Base-by-base conservation (phyloP, 2,888 invertebrate genomes). In the Caenorhabditis sp. region DNA sequence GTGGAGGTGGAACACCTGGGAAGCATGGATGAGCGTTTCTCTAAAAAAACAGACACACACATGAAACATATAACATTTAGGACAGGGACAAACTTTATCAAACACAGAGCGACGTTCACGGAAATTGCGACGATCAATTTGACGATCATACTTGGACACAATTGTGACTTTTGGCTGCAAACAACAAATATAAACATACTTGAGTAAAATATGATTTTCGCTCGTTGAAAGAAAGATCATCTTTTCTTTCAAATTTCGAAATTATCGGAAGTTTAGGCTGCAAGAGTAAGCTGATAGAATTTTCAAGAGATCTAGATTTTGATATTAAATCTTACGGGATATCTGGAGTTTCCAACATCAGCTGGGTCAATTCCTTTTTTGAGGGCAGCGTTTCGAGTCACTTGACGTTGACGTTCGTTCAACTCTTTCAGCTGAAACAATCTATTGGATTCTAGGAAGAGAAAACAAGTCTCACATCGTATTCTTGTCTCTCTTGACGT, bases 121-220 rank as follows among this genome's bases (percentile, higher is more conserved):
- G 79, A 87, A 86, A 69, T 85, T 86, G 24, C 96, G 93, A 90
- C 95, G 94, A 91, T 97, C 97, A 83, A 95, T 94, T 90, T 95
- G 94, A 91, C 96, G 92, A 91, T 97, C 97, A 91, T 95, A 97
- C 92, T 97, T 97, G 91, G 95, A 95, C 90, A 95, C 95, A 89
- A 96, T 95, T 92, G 95, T 94, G 90, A 96, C 95, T 92, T 95
- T 96, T 89, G 96, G 95, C 95, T 82, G 78, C 66, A 81, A 81
- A 64, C 49, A 37, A 58, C 62, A 63, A 31, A 31, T 6, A 60
- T 51, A 37, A 61, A 62, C 74, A 77, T 66, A 78, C 77, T 24
- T 66, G 62, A 49, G 57, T 57, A 61, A 78, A 78, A 50, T 76
- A 61, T 59, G 59, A 57, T 37, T 69, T 64, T 24, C 81, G 73